Evolutionary conservation across 1,140 invertebrate species (phyloP), one percentile per base, ranked within the genome.

Genomic region (Anastrepha obliqua): DNA sequence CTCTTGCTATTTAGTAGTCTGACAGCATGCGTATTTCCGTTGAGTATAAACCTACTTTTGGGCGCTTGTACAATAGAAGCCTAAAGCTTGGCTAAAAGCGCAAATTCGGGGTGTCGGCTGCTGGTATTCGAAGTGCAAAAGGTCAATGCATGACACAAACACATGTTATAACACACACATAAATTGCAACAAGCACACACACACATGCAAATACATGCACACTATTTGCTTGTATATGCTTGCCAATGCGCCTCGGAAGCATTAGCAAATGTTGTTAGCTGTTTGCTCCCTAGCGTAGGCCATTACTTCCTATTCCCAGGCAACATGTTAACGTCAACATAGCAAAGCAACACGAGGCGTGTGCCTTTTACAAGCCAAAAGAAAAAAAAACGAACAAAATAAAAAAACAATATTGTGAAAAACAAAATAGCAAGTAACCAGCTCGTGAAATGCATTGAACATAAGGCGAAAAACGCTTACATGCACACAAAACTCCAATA

Each of bases 81-180:
- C 9, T 58, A 81, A 44, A 62, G 15, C 60, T 5, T 17, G n/a
- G 42, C 70, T 20, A 42, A 70, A 81, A 81, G 47, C 8, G 7
- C 74, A 81, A 29, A 58, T 55, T 20, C n/a, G 44, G 74, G 29
- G 3, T 55, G 51, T 81, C n/a, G 17, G 74, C 47, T 13, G 47
- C 47, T 55, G 74, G 74, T 47, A 81, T 81, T 81, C 55, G 44
- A 55, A 81, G 74, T 81, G 74, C 47, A 81, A 81, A 55, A 81
- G 74, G 44, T 81, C 74, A 81, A 51, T 81, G 74, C 47, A 47
- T 51, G 47, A 17, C 42, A 13, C n/a, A 81, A 81, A 81, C 74
- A 81, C 20, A 42, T 9, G 3, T 17, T 9, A 6, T 55, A n/a
- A 47, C 47, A 58, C 74, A 55, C 55, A 67, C 65, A 42, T 67